Base-by-base conservation (phyloP, 2,888 invertebrate species). In the Calliphora vomitoria region DNA sequence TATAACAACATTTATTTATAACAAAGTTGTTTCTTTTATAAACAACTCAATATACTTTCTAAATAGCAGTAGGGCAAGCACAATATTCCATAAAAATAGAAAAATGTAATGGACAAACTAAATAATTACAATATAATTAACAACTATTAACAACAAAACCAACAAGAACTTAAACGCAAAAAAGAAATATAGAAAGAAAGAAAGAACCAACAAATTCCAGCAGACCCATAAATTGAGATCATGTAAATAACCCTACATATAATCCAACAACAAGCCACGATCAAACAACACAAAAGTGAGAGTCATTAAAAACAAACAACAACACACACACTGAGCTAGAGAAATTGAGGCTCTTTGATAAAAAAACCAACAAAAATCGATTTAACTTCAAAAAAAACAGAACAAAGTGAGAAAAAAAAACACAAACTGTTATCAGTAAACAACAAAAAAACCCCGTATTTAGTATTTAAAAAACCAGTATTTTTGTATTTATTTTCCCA, bases 211-310 rank as follows among this genome's bases (percentile, higher is more conserved):
- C 50, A 10, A 55, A 72, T 6, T 55, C 20, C 20, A 38, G 11
- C 35, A 53, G 4, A 31, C 50, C 20, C 20, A 58, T 31, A 53
- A 25, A 69, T 82, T 68, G 18, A 68, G 74, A 68, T 50, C 82
- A 75, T 64, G 35, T 75, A 64, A 75, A 62, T 47, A 62, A 35
- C 20, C 4, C 58, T 20, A 35, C 31, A 35, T 60, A 31, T 8
- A 47, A 31, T 20, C 18, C 10, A 78, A 71, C 72, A 50, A 80
- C 81, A 81, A 75, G 53, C 44, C 72, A 82, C 68, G n/a, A 66
- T 87, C 81, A 86, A 76, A 53, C 35, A 53, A 38, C 53, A 58
- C 90, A 44, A 91, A 91, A 92, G 91, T 91, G 91, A 91, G 91
- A 92, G 92, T 91, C 91, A 78, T 69, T 50, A 78, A 79, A 25